Percentiles rank a stretch among this genome's conserved stretches.
Conservation (phyloP, 2,113 vertebrate species). For the Epinephelus fuscoguttatus region DNA sequence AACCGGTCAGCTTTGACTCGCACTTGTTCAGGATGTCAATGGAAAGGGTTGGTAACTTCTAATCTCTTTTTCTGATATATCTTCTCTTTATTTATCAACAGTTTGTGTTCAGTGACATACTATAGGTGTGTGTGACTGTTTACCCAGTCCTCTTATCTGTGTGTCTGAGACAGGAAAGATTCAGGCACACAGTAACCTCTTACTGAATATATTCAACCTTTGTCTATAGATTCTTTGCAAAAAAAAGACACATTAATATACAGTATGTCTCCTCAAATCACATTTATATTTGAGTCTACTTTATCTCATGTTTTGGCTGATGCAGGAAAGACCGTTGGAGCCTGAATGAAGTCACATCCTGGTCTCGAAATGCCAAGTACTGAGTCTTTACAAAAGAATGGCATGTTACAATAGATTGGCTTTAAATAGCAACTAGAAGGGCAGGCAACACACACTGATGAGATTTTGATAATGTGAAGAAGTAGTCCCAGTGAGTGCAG, state of each 20-base stretch:
- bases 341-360: slow-evolving; percentile 65
- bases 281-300: neutral
- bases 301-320: slow-evolving; percentile 9
- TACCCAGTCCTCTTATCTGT: neutral
- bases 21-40: slow-evolving; percentile 52
- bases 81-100: neutral
- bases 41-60: slow-evolving; percentile 76
- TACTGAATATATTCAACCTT: neutral
- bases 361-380: slow-evolving; percentile 36
- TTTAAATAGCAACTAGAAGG: slow-evolving; percentile 46
- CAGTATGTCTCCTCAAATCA: slow-evolving; percentile 3
- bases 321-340: slow-evolving; percentile 44
- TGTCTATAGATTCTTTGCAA: slow-evolving; percentile 20
- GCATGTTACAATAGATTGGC: slow-evolving; percentile 41
- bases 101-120: slow-evolving; percentile 1
- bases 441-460: slow-evolving; percentile 6
- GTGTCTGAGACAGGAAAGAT: neutral
- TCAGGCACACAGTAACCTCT: neutral
- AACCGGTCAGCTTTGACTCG: slow-evolving; percentile 15
- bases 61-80: neutral
- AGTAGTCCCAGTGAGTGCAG: neutral
- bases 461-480: slow-evolving; percentile 1
- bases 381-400: slow-evolving; percentile 19
- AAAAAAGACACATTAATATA: neutral
- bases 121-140: neutral